Percentiles rank a stretch among this genome's conserved stretches.
phyloP scores from a whole-genome alignment of 2,797 vertebrate genomes.

The Myotis daubentonii region DNA sequence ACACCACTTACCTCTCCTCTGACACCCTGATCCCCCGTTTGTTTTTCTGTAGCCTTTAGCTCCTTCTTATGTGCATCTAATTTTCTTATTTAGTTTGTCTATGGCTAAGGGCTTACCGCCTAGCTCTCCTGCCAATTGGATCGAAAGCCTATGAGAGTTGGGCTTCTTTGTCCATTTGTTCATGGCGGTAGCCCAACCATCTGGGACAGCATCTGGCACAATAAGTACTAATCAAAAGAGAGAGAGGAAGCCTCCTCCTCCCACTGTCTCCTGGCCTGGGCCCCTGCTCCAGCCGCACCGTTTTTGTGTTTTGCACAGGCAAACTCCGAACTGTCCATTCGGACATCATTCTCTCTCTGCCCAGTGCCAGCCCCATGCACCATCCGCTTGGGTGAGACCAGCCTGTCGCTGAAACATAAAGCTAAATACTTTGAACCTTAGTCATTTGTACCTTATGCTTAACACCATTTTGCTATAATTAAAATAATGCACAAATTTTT shows the following conservation, averaged over 20 bases:
- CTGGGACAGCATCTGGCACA: background rate
- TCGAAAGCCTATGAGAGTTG: background rate
- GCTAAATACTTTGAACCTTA: background rate
- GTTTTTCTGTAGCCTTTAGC: background rate
- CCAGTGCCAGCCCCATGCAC: accelerated
- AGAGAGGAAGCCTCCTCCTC: background rate
- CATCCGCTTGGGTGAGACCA: background rate
- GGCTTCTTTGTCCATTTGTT: background rate
- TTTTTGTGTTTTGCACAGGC: background rate
- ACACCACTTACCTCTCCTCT: background rate
- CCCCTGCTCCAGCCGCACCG: background rate
- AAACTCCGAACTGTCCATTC: accelerated
- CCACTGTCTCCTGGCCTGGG: background rate
- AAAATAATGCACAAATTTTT: background rate
- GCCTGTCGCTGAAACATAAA: background rate
- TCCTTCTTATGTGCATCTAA: background rate
- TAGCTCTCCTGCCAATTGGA: background rate
- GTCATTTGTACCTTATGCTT: background rate
- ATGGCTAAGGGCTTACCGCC: background rate
- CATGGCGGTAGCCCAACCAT: background rate
- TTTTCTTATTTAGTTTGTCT: background rate
- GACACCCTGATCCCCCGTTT: accelerated
- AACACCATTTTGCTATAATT: background rate
- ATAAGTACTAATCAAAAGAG: background rate
- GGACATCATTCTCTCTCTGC: background rate